Conservation (phyloP, 2,797 vertebrate species). For the Tarsius wallacei region DNA sequence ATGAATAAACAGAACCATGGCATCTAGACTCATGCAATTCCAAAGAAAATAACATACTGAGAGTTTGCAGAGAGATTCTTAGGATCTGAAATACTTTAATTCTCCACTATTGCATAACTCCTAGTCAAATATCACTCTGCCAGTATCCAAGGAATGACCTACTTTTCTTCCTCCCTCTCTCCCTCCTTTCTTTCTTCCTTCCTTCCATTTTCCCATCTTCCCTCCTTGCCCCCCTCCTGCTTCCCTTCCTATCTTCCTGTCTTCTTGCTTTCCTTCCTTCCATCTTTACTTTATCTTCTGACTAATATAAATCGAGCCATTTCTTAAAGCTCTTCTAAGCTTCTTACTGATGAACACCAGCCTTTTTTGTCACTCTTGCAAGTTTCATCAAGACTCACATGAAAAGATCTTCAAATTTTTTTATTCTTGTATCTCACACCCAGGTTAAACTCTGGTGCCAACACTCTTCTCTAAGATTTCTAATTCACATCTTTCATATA, state of each 20-base stretch:
- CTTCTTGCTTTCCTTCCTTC: not conserved
- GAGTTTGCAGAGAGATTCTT: not conserved
- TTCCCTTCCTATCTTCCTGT: rapidly evolving
- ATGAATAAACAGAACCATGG: not conserved
- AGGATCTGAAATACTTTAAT: not conserved
- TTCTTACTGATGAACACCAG: not conserved
- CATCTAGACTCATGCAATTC: not conserved
- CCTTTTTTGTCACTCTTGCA: not conserved
- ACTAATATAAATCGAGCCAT: not conserved
- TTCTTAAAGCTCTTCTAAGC: not conserved
- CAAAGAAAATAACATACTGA: not conserved
- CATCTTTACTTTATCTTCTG: not conserved
- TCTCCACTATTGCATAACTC: not conserved
- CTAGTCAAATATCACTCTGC: not conserved
- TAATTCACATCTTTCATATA: not conserved
- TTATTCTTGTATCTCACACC: not conserved
- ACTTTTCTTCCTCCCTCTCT: not conserved
- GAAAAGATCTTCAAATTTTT: not conserved
- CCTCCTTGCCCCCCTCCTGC: rapidly evolving
- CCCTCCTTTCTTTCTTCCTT: too few species aligned
- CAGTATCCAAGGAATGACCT: not conserved
- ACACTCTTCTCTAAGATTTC: not conserved
- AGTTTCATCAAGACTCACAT: not conserved
- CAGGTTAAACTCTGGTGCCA: not conserved
- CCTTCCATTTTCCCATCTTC: rapidly evolving